phyloP scores from a whole-genome alignment of 1,140 invertebrate species.

The Glossosoma conforme region DNA sequence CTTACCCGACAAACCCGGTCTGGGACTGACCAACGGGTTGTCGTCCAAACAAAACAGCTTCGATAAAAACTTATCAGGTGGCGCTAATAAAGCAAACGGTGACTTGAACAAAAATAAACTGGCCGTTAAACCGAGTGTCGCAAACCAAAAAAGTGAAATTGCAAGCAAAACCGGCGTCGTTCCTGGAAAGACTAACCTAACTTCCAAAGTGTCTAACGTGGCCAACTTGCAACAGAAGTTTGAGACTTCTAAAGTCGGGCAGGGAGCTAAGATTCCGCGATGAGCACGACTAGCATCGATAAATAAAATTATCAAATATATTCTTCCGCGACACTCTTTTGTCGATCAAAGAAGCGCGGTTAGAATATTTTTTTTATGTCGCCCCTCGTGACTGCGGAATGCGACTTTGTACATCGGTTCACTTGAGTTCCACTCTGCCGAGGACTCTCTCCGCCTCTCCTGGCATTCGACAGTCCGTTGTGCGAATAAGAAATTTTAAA shows the following conservation, averaged over 20 bases:
- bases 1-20: constrained; percentile 15
- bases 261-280: constrained; percentile 8
- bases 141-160: constrained; percentile 12
- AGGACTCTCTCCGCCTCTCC: no score
- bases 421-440: no score
- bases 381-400: no score
- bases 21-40: constrained; percentile 11
- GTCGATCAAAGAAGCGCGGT: no score
- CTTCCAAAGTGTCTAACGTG: constrained; percentile 60
- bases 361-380: no score
- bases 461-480: no score
- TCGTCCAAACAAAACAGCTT: constrained; percentile 22
- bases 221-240: constrained; percentile 72
- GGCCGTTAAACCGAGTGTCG: constrained; percentile 1
- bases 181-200: constrained; percentile 41
- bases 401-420: no score
- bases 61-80: constrained; percentile 22
- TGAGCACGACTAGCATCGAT: no score
- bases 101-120: constrained; percentile 16
- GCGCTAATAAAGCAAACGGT: constrained; percentile 11
- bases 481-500: no score
- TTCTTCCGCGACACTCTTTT: no score
- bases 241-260: constrained; percentile 48
- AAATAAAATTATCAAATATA: no score
- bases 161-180: not conserved